phyloP scores from a whole-genome alignment of 2,113 vertebrate genomes.

The Platichthys flesus region DNA sequence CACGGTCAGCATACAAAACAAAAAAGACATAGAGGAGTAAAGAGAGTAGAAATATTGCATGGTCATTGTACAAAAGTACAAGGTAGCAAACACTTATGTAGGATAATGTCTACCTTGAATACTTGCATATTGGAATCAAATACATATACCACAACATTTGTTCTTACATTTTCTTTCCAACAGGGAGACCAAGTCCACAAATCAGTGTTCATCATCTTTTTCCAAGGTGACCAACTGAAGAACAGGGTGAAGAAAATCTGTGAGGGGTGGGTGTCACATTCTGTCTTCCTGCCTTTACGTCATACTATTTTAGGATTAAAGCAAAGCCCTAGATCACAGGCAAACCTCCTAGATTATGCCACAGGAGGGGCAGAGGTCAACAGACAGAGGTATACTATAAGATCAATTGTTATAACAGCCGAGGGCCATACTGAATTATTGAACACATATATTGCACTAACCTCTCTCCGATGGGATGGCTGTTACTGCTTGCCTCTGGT shows the following conservation, averaged over 20 bases:
- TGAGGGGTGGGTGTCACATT: conserved; percentile 87
- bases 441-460: too few relatives aligned
- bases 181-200: conserved; percentile 98
- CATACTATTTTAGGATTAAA: not conserved
- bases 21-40: not conserved
- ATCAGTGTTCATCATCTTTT: conserved; percentile 99
- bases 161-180: conserved; percentile 16
- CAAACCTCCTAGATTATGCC: too few relatives aligned
- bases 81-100: not conserved
- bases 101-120: not conserved
- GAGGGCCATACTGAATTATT: too few relatives aligned
- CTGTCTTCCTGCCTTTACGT: not conserved
- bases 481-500: too few relatives aligned
- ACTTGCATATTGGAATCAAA: not conserved
- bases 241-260: conserved; percentile 99
- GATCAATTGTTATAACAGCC: too few relatives aligned
- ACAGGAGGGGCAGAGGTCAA: too few relatives aligned
- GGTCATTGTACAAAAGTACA: not conserved
- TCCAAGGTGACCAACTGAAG: conserved; percentile 98
- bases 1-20: conserved; percentile 82
- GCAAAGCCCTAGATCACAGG: too few relatives aligned
- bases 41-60: not conserved
- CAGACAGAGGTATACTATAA: too few relatives aligned
- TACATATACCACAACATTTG: not conserved
- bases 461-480: too few relatives aligned